phyloP scores from a whole-genome alignment of 2,113 vertebrate genomes.

The Empidonax alnorum region DNA sequence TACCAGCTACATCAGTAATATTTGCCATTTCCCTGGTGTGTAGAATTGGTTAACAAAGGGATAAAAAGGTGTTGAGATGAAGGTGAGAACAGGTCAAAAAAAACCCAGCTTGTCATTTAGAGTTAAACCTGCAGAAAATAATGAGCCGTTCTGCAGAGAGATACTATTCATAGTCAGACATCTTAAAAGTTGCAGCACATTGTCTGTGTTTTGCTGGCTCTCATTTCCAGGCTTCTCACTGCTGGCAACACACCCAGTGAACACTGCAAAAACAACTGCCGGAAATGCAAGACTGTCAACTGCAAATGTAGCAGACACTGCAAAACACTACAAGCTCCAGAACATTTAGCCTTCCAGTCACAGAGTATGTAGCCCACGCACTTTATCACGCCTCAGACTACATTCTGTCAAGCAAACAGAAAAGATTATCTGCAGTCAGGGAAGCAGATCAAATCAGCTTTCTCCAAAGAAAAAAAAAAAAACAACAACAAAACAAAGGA shows the following conservation, averaged over 20 bases:
- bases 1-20: not conserved
- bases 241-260: not conserved
- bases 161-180: not conserved
- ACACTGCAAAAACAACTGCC: not conserved
- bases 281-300: not conserved
- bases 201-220: not conserved
- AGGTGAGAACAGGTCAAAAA: not conserved
- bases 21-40: not conserved
- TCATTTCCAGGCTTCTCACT: not conserved
- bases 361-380: not conserved
- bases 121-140: conserved; percentile 8
- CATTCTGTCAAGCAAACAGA: not conserved
- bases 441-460: not conserved
- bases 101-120: not conserved
- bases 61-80: not conserved
- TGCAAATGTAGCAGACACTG: not conserved
- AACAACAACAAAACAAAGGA: not conserved
- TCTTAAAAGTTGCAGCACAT: not conserved
- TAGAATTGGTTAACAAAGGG: not conserved
- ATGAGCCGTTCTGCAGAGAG: not conserved
- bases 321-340: not conserved
- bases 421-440: not conserved
- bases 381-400: not conserved
- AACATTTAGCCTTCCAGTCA: not conserved
- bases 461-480: not conserved